phyloP scores from a whole-genome alignment of 2,888 invertebrate species.

The Minunthozetes semirufus region DNA sequence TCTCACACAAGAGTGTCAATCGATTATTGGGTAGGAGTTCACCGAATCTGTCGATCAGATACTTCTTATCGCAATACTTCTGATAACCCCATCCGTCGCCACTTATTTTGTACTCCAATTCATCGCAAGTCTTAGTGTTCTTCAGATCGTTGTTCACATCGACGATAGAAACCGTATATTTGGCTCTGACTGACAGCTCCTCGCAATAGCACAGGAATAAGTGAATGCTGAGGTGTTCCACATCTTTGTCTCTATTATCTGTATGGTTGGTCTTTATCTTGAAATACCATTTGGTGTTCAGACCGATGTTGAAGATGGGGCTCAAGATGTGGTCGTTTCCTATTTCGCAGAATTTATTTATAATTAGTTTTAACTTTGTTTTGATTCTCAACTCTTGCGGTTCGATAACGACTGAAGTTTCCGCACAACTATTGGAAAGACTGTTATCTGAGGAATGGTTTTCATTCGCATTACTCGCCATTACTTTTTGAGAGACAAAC shows the following conservation, averaged over 20 bases:
- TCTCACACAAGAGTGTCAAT: not conserved
- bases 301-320: not conserved
- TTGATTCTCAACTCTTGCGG: not conserved
- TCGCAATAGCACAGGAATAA: slow-evolving; percentile 3
- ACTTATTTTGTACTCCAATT: not conserved
- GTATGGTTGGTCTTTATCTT: not conserved
- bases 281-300: not conserved
- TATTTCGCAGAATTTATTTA: not conserved
- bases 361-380: not conserved
- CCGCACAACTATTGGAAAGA: not conserved
- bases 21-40: not conserved
- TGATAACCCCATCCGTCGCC: slow-evolving; percentile 13
- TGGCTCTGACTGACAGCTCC: not conserved
- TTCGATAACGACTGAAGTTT: not conserved
- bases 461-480: not conserved
- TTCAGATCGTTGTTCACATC: not conserved
- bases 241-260: not conserved
- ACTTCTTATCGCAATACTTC: not conserved
- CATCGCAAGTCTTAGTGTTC: not conserved
- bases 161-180: not conserved
- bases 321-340: slow-evolving; percentile 1
- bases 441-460: not conserved
- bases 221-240: not conserved
- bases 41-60: not conserved
- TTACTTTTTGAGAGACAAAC: not conserved